These are phyloP conservation scores for Pedionomus torquatus DNA, from an alignment of 2,113 vertebrate genomes.

Conservation along the genomic window DNA sequence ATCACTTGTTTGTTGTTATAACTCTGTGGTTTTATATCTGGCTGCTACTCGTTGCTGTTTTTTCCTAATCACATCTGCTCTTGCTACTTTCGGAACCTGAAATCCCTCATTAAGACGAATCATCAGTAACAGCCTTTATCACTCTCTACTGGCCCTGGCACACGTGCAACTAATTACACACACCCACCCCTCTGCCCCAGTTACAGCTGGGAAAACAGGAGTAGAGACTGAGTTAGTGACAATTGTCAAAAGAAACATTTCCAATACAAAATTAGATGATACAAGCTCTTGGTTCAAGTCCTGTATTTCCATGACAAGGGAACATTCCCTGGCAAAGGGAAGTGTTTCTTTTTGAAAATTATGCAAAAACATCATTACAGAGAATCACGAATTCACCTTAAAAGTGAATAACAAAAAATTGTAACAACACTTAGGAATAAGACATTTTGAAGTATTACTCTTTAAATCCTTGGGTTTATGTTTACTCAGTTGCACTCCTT, in stretches of 20 bases:
- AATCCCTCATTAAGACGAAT: not conserved
- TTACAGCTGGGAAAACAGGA: not conserved
- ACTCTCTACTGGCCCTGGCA: not conserved
- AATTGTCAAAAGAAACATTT: not conserved
- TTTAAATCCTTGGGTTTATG: not conserved
- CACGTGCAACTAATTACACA: not conserved
- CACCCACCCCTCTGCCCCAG: not conserved
- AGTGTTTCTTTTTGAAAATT: not conserved
- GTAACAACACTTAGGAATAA: not conserved
- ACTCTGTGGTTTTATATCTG: not conserved
- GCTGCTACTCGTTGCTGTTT: not conserved
- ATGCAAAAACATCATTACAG: not conserved
- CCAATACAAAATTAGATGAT: not conserved
- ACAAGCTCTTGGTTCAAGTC: not conserved
- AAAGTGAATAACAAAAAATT: not conserved
- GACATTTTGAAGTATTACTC: not conserved
- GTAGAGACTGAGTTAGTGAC: not conserved
- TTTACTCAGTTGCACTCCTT: not conserved
- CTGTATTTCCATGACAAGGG: not conserved
- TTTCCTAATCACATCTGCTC: not conserved
- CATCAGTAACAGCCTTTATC: not conserved
- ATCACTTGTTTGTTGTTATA: slow-evolving; percentile 12
- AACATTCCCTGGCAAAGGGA: not conserved
- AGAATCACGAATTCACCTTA: not conserved
- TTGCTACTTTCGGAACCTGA: not conserved